phyloP scores from a whole-genome alignment of 2,797 vertebrate genomes.

The Lutjanus campechanus region DNA sequence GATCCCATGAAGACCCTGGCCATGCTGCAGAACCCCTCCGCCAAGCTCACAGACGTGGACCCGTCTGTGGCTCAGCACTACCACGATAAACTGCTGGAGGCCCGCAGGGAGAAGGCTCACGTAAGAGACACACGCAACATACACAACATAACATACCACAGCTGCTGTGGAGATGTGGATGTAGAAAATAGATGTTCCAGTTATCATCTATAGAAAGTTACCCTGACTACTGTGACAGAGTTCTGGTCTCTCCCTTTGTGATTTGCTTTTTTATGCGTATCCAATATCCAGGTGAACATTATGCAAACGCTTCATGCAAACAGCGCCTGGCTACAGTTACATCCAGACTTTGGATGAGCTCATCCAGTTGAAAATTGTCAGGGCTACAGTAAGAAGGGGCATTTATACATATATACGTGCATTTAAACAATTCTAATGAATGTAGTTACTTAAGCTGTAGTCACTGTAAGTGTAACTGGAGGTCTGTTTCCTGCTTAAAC shows the following conservation, averaged over 20 bases:
- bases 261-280: slow-evolving; percentile 24
- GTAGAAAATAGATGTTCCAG: not conserved
- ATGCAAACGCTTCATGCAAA: slow-evolving; percentile 72
- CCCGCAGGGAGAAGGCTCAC: slow-evolving; percentile 96
- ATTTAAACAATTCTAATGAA: not conserved
- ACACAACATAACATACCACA: not conserved
- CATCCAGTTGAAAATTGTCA: not conserved
- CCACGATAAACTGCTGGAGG: slow-evolving; percentile 93
- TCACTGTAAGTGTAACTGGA: not conserved
- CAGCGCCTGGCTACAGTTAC: slow-evolving; percentile 41
- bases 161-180: not conserved
- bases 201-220: not conserved
- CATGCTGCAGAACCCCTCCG: slow-evolving; percentile 91
- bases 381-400: not conserved
- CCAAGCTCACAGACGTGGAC: slow-evolving; percentile 92
- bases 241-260: not conserved
- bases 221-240: too few species aligned
- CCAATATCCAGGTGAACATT: slow-evolving; percentile 2
- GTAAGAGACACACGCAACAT: slow-evolving; percentile 78
- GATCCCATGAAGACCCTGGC: slow-evolving; percentile 90
- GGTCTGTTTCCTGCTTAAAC: not conserved
- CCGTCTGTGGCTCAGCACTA: slow-evolving; percentile 95
- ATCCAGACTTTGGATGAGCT: not conserved
- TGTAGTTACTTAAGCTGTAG: not conserved
- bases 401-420: rapidly evolving